Evolutionary conservation across 2,113 vertebrate species (phyloP).

Genomic region (Petrocephalus zakoni): DNA sequence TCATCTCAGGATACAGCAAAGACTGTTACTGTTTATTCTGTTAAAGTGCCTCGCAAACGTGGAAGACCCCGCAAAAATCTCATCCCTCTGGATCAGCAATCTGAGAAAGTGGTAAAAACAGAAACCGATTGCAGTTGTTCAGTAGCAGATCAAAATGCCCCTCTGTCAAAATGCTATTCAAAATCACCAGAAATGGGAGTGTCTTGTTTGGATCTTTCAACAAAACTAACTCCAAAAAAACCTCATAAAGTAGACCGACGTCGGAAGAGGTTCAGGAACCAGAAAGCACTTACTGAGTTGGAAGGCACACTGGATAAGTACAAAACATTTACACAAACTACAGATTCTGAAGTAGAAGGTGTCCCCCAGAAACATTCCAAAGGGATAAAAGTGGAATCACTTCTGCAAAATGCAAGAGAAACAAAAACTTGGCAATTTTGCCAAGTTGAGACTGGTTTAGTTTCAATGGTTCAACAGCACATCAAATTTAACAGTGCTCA

Average conservation of each 20-base stretch:
- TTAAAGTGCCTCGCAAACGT: conserved; percentile 11
- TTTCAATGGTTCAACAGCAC: background rate
- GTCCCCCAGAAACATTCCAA: conserved; percentile 8
- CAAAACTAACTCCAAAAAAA: background rate
- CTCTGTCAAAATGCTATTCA: background rate
- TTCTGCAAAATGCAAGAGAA: background rate
- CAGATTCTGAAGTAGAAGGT: background rate
- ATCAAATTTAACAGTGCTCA: background rate
- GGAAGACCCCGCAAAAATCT: conserved; percentile 14
- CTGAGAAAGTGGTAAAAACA: background rate
- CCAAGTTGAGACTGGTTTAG: background rate
- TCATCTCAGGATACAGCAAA: background rate
- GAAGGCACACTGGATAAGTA: background rate
- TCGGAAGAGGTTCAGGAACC: conserved; percentile 13
- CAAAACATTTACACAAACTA: background rate
- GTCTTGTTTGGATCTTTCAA: background rate
- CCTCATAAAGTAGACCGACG: conserved; percentile 24
- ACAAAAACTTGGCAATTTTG: background rate
- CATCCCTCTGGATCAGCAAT: background rate
- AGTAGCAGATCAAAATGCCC: background rate
- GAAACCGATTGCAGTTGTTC: background rate
- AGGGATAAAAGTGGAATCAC: background rate
- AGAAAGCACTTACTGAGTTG: conserved; percentile 15
- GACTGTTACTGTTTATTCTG: background rate
- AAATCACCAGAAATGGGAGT: background rate